Conservation (phyloP, 2,113 vertebrate genomes). For the Pluvialis apricaria region DNA sequence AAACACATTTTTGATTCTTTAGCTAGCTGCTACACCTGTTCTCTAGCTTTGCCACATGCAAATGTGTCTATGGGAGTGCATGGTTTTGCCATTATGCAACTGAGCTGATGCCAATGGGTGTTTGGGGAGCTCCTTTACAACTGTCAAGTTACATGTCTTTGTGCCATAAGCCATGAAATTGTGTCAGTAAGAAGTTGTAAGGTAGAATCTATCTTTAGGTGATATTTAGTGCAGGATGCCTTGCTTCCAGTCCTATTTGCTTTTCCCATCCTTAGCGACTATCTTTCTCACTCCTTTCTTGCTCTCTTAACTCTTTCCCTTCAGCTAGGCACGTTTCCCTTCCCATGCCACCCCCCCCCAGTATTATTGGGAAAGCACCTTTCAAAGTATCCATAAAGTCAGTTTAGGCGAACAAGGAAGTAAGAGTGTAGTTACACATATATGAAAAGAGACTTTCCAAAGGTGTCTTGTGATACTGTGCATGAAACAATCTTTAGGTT, state of each 20-base stretch:
- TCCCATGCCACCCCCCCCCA: background rate
- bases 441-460: background rate
- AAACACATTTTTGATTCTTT: background rate
- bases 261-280: background rate
- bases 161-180: background rate
- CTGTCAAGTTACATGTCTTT: background rate
- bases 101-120: background rate
- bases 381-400: background rate
- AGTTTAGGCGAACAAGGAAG: background rate
- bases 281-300: background rate
- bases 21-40: background rate
- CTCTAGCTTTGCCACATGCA: background rate
- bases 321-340: background rate
- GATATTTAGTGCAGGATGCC: background rate
- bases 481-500: background rate
- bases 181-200: background rate
- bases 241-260: background rate
- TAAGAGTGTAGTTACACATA: background rate
- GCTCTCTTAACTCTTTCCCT: background rate
- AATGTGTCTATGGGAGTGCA: rapidly evolving
- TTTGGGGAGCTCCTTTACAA: background rate
- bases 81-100: background rate
- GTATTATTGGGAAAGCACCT: background rate
- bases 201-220: background rate
- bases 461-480: background rate